phyloP scores from a whole-genome alignment of 1,140 invertebrate species.

The Brachionus koreanus region DNA sequence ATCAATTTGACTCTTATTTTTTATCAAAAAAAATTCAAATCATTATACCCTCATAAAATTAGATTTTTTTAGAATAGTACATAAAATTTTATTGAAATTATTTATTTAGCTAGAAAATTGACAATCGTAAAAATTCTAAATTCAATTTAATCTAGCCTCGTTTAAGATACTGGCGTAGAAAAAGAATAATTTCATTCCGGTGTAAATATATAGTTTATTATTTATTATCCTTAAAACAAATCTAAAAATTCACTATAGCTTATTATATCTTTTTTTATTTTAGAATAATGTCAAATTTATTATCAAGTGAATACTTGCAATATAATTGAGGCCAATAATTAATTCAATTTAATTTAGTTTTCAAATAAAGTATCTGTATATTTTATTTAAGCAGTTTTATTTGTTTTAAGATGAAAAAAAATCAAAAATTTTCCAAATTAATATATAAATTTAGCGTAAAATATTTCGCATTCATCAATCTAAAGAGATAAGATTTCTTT shows the following conservation, averaged over 20 bases:
- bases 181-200: no score
- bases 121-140: background rate
- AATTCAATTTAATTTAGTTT: no score
- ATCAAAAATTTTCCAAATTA: background rate
- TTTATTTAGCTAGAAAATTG: background rate
- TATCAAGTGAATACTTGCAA: no score
- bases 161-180: background rate
- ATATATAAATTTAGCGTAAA: background rate
- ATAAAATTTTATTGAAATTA: background rate
- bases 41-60: background rate
- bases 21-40: background rate
- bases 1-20: background rate
- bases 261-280: no score
- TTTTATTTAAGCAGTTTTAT: background rate
- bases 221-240: no score
- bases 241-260: no score
- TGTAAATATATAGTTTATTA: no score
- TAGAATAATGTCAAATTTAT: no score
- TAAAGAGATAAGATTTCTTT: background rate
- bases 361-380: no score
- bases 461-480: background rate
- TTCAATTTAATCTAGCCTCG: background rate
- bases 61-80: background rate
- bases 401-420: background rate
- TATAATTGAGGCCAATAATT: no score